phyloP scores from a whole-genome alignment of 2,888 invertebrate species.

The Microplitis manilae region DNA sequence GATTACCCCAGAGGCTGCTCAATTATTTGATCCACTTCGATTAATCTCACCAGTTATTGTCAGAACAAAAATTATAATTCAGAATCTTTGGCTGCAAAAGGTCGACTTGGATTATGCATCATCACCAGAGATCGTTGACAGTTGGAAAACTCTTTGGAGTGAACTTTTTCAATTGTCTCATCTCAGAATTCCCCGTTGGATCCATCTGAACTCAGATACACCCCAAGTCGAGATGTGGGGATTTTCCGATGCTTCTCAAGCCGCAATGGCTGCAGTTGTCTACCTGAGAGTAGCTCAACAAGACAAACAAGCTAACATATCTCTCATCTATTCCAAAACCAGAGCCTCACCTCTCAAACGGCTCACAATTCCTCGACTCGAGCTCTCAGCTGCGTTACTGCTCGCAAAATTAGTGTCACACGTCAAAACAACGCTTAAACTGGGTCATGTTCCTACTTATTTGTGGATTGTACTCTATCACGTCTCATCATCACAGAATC shows the following conservation, averaged over 20 bases:
- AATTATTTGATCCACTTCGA: conserved; percentile 39
- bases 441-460: conserved; percentile 15
- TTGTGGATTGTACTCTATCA: conserved; percentile 29
- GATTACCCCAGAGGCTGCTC: conserved; percentile 35
- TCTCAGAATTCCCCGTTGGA: conserved; percentile 43
- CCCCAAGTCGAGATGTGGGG: conserved; percentile 41
- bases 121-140: neutral
- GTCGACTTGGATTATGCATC: conserved; percentile 44
- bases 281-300: conserved; percentile 34
- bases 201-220: neutral
- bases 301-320: neutral
- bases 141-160: conserved; percentile 32
- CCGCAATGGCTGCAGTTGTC: conserved; percentile 46
- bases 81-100: conserved; percentile 44
- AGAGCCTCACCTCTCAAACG: conserved; percentile 40
- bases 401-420: conserved; percentile 30
- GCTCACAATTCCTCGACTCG: conserved; percentile 49
- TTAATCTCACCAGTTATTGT: conserved; percentile 44
- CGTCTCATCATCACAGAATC: too few relatives aligned
- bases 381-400: conserved; percentile 41
- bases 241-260: conserved; percentile 49
- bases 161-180: conserved; percentile 28
- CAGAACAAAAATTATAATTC: conserved; percentile 45
- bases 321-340: conserved; percentile 35
- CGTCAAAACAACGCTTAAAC: conserved; percentile 1